Conservation (phyloP, 1,140 invertebrate genomes). For the Ostrea edulis region DNA sequence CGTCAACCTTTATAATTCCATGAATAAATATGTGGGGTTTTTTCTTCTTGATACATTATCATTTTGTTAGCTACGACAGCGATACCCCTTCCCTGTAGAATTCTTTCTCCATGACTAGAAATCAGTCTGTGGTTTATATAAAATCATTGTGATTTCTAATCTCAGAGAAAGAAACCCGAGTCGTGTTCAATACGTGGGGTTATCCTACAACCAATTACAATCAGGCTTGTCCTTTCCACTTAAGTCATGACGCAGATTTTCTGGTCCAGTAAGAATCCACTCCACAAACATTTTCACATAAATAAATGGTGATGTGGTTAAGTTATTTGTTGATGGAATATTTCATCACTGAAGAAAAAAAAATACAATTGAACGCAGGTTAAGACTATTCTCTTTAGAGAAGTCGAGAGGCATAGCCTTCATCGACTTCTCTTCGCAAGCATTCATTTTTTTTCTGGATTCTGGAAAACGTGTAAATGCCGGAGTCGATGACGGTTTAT, state of each 20-base stretch:
- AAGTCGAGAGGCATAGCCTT: no score
- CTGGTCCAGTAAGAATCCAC: neutral
- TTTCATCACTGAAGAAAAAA: no score
- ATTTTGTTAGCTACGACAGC: neutral
- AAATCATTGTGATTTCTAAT: neutral
- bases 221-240: neutral
- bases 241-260: neutral
- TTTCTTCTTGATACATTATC: neutral
- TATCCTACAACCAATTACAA: neutral
- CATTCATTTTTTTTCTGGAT: no score
- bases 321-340: no score
- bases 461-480: no score
- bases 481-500: no score
- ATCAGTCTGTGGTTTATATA: neutral
- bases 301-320: no score
- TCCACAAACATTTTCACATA: neutral
- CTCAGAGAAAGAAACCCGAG: neutral
- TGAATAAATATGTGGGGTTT: neutral
- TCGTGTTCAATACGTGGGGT: no score
- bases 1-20: neutral
- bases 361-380: no score
- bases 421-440: no score
- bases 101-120: neutral
- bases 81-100: neutral
- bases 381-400: no score